phyloP scores from a whole-genome alignment of 2,113 vertebrate genomes.

The Cheilinus undulatus region DNA sequence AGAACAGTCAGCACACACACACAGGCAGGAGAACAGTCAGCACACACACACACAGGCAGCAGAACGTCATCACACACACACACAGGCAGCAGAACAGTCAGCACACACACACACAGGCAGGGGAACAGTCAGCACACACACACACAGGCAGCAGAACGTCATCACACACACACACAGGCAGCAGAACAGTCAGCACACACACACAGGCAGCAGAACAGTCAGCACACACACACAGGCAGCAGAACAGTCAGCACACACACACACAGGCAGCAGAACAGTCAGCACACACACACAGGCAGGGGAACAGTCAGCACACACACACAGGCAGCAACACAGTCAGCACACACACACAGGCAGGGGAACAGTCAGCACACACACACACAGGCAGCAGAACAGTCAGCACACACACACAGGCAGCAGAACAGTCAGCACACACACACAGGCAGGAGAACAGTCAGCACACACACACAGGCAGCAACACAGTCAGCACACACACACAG shows the following conservation, averaged over 20 bases:
- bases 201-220: not conserved
- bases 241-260: not conserved
- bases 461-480: too few relatives aligned
- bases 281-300: too few relatives aligned
- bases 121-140: slow-evolving; percentile 5
- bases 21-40: not conserved
- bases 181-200: too few relatives aligned
- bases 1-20: too few relatives aligned
- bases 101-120: too few relatives aligned
- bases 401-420: slow-evolving; percentile 20
- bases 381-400: not conserved
- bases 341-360: too few relatives aligned
- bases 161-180: too few relatives aligned
- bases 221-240: slow-evolving; percentile 18
- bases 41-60: slow-evolving; percentile 17
- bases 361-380: too few relatives aligned
- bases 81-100: too few relatives aligned
- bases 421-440: not conserved
- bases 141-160: slow-evolving; percentile 10
- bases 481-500: slow-evolving; percentile 18
- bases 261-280: too few relatives aligned
- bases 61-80: too few relatives aligned
- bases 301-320: slow-evolving; percentile 5
- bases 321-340: slow-evolving; percentile 3
- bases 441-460: too few relatives aligned